These are phyloP conservation scores for Tipula helvola DNA, from an alignment of 2,888 invertebrate species.

Conservation along the genomic window DNA sequence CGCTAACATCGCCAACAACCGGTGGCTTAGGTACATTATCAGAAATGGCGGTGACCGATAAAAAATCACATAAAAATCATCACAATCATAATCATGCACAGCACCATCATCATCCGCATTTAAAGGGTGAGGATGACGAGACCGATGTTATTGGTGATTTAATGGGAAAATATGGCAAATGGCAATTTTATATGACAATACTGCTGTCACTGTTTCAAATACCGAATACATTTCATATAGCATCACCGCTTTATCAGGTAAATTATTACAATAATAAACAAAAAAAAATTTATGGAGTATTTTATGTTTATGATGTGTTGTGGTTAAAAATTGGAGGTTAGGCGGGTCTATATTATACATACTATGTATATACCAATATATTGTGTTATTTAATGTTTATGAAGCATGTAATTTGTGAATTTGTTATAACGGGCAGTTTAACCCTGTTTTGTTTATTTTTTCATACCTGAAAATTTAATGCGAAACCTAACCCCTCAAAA, in stretches of 20 bases:
- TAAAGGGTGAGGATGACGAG: conserved; percentile 34
- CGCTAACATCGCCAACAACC: background rate
- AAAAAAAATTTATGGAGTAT: background rate
- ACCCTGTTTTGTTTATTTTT: no score
- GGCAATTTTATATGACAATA: conserved; percentile 64
- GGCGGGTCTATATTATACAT: no score
- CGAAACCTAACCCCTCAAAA: no score
- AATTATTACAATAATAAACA: conserved; percentile 20
- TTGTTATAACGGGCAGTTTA: no score
- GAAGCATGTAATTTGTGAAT: no score
- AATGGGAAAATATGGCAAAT: conserved; percentile 63
- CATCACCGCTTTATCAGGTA: conserved; percentile 59
- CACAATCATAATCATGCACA: background rate
- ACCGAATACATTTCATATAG: conserved; percentile 71
- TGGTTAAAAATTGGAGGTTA: background rate
- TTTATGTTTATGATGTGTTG: background rate
- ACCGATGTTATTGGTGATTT: conserved; percentile 52
- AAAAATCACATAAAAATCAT: background rate
- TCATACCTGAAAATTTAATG: no score
- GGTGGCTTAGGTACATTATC: background rate
- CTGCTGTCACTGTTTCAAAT: conserved; percentile 62
- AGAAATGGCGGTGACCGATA: background rate
- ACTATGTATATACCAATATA: no score
- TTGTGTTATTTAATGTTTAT: no score
- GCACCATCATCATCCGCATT: background rate